Evolutionary conservation across 1,140 invertebrate species (phyloP), one percentile per base, ranked within the genome.

Genomic region (Orchestia grillus): DNA sequence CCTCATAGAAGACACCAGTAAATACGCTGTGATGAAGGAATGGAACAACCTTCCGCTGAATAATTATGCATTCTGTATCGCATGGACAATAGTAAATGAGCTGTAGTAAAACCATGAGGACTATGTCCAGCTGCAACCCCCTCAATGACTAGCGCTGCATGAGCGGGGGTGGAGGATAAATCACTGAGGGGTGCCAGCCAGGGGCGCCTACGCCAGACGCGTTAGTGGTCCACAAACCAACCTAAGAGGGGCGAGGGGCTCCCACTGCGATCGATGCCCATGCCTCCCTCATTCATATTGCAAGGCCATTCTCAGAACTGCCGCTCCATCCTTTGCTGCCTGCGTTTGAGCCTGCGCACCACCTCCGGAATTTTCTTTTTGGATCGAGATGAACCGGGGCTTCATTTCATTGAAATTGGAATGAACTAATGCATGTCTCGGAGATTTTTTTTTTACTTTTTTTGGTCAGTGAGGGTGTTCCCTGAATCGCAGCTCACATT

Each of bases 271-370:
- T 90, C 88, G 88, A 90, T 90, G 41, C 88, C 41, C 11, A 77
- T 77, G 62, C 88, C 41, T 44, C 88, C 41, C 88, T 90, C 88
- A 90, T 90, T 90, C 88, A 90, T 90, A 90, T 90, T 42, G 88
- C 88, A 90, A 41, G 88, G 42, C 41, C 88, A 43, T 90, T 90
- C 88, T 90, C 4, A 90, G 88, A 90, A 90, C 41, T 44, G n/a
- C 88, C 3, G 6, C 41, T 90, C 28, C 62, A n/a, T 77, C 62
- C 1, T 8, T 28, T 28, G 28, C 62, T 15, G 15, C 28, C 11
- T 77, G 47, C 62, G 15, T 15, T 28, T 36, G 62, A 15, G 62
- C 15, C 62, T 23, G 11, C 62, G 62, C 11, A 36, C 62, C 11
- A 77, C 62, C 62, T 77, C 62, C 62, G 62, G 62, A 77, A 77